A percentile compares a stretch with the other conserved stretches of the same genome.
Evolutionary conservation across 1,140 invertebrate species (phyloP).

Genomic region (Lepidurus arcticus): DNA sequence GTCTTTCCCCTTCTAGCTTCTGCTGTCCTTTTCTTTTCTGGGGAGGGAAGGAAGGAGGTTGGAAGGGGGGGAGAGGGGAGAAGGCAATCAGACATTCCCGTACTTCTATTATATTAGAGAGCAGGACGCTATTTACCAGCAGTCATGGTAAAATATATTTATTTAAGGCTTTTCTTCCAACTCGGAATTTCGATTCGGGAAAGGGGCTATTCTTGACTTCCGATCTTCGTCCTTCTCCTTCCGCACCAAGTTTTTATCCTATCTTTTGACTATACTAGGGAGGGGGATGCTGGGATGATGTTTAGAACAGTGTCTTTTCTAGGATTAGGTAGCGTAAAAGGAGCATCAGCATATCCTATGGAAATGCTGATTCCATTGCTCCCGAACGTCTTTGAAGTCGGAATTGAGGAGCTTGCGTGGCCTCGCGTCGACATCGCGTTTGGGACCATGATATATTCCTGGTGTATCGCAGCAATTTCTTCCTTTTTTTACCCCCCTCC

Average conservation of each 20-base stretch:
- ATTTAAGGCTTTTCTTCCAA: not conserved
- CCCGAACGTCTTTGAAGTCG: not conserved
- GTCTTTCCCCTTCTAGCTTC: not conserved
- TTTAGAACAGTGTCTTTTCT: not conserved
- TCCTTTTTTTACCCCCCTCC: not conserved
- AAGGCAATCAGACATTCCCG: constrained; percentile 1
- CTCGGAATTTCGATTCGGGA: too few species aligned
- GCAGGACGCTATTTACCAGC: not conserved
- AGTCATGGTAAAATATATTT: not conserved
- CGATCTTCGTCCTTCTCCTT: too few species aligned
- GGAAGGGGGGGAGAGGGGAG: not conserved
- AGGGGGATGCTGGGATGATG: too few species aligned
- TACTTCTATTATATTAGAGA: not conserved
- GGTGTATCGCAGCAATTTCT: not conserved
- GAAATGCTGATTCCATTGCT: not conserved
- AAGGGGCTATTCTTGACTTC: too few species aligned
- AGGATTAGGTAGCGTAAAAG: not conserved
- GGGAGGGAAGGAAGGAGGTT: not conserved
- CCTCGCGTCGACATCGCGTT: not conserved
- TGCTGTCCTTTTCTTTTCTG: not conserved
- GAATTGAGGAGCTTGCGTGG: not conserved
- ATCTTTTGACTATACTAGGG: too few species aligned
- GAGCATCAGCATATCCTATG: not conserved
- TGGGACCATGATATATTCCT: not conserved
- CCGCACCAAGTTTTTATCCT: too few species aligned